A percentile compares a stretch with the other conserved stretches of the same genome.
Conservation (phyloP, 1,140 invertebrate genomes). For the Pygmarrhopalites habei region DNA sequence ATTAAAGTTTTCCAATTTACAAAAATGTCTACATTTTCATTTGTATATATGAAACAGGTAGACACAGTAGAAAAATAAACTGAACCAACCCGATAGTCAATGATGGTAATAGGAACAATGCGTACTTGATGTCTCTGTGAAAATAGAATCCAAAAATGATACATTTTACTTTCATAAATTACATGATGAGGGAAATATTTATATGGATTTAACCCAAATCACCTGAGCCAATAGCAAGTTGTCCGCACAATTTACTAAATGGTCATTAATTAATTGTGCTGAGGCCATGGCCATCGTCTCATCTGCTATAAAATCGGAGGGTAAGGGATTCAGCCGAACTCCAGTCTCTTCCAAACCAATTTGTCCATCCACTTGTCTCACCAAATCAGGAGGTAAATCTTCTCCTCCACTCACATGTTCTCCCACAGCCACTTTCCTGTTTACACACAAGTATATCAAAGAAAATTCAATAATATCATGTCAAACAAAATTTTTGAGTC, state of each 20-base stretch:
- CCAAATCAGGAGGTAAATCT: constrained; percentile 48
- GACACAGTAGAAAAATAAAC: no score
- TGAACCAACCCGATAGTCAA: no score
- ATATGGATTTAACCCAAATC: constrained; percentile 6
- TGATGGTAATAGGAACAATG: constrained; percentile 49
- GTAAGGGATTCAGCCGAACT: constrained; percentile 30
- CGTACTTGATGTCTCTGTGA: constrained; percentile 50
- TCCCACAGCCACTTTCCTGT: constrained; percentile 45
- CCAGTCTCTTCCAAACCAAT: constrained; percentile 50
- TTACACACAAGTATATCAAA: no score
- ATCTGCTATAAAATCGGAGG: constrained; percentile 46
- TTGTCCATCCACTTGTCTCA: constrained; percentile 49
- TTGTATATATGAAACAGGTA: no score
- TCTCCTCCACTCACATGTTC: constrained; percentile 49
- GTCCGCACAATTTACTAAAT: constrained; percentile 26
- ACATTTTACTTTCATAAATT: no score
- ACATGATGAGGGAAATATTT: no score
- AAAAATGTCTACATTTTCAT: no score
- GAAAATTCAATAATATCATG: no score
- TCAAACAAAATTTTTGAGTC: no score
- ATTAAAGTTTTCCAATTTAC: no score
- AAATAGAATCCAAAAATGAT: no score
- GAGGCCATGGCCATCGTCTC: constrained; percentile 51
- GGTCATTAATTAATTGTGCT: constrained; percentile 44
- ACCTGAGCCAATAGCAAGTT: constrained; percentile 36